Conservation (phyloP, 2,113 vertebrate species). For the Arothron firmamentum region DNA sequence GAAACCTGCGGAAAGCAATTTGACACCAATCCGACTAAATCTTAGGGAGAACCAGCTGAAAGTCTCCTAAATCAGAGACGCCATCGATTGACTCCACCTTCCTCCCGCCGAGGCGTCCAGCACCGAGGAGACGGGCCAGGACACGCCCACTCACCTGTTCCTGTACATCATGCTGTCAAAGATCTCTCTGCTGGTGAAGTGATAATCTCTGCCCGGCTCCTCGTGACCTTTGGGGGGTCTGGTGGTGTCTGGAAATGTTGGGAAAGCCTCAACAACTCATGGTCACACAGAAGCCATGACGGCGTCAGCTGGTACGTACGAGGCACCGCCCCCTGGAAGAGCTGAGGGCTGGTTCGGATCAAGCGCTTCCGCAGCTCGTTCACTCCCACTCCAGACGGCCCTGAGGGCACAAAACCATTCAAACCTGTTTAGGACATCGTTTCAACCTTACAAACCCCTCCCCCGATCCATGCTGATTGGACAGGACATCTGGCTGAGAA, state of each 20-base stretch:
- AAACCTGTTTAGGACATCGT: too few species aligned
- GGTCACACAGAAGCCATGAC: neutral
- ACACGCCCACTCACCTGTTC: constrained; percentile 78
- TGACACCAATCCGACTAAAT: neutral
- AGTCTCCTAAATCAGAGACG: too few species aligned
- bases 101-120: neutral
- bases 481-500: neutral
- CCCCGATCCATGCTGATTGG: neutral
- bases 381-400: constrained; percentile 90
- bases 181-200: constrained; percentile 85
- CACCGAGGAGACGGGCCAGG: neutral
- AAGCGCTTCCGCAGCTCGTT: constrained; percentile 87
- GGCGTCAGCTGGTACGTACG: constrained; percentile 72
- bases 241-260: constrained; percentile 81
- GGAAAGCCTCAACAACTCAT: neutral
- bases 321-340: constrained; percentile 84
- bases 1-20: constrained; percentile 75
- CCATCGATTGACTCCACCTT: too few species aligned
- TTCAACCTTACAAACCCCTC: too few species aligned
- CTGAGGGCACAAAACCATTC: constrained; percentile 56
- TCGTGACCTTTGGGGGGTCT: constrained; percentile 86
- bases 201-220: constrained; percentile 88
- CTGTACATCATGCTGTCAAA: constrained; percentile 89
- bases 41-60: neutral
- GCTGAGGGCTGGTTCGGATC: constrained; percentile 79